Evolutionary conservation across 2,888 invertebrate species (phyloP).

Genomic region (Orchesellides sinensis): DNA sequence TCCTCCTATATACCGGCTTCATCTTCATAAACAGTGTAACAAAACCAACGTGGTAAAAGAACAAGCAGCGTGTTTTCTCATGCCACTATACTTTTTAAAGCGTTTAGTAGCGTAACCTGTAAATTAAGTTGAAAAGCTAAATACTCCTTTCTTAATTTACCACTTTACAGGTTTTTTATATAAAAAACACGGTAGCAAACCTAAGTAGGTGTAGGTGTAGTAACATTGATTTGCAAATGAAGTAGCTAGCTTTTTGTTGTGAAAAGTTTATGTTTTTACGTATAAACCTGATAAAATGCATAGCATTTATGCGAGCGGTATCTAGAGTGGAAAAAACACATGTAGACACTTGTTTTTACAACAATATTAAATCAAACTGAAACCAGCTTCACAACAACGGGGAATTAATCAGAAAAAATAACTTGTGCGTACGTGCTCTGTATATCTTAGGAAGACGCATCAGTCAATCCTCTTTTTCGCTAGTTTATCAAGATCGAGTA

Average conservation of each 20-base stretch:
- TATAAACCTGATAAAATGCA: too few species aligned
- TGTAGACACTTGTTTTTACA: conserved; percentile 53
- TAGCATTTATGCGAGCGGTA: conserved; percentile 8
- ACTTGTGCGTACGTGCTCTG: conserved; percentile 34
- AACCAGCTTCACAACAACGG: conserved; percentile 36
- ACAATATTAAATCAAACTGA: conserved; percentile 40
- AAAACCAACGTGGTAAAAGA: too few species aligned
- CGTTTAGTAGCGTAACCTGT: neutral
- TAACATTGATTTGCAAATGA: neutral
- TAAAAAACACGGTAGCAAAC: conserved; percentile 20
- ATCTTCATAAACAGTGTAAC: too few species aligned
- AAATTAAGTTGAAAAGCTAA: neutral
- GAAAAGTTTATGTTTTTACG: neutral
- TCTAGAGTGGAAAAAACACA: conserved; percentile 45
- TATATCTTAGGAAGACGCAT: conserved; percentile 25
- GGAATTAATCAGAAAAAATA: neutral
- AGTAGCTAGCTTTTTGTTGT: neutral
- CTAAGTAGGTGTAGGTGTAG: too few species aligned
- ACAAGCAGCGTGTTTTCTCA: too few species aligned
- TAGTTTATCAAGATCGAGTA: too few species aligned
- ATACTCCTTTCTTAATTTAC: conserved; percentile 13
- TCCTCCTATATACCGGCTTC: too few species aligned
- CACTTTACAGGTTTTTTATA: conserved; percentile 16
- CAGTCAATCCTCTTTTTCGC: too few species aligned
- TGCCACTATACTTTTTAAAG: too few species aligned